A percentile compares a stretch with the other conserved stretches of the same genome.
Evolutionary conservation across 2,888 invertebrate species (phyloP).

Genomic region (Harpalus rubripes): DNA sequence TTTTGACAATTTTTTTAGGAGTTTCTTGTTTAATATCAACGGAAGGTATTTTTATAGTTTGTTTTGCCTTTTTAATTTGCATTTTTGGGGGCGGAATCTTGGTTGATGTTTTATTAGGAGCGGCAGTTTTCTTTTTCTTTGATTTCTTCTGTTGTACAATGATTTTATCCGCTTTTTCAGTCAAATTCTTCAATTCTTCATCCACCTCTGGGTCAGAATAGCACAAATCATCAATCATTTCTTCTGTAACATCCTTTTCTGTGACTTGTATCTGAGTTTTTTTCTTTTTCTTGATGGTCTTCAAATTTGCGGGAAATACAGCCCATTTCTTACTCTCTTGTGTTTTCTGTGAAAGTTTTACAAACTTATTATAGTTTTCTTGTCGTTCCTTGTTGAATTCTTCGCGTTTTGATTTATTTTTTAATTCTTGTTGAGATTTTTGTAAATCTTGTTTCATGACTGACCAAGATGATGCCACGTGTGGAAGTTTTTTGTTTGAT

Average conservation of each 20-base stretch:
- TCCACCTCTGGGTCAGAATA: conserved; percentile 55
- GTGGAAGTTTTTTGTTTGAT: conserved; percentile 84
- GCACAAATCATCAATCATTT: conserved; percentile 51
- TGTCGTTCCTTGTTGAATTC: conserved; percentile 74
- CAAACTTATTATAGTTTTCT: conserved; percentile 78
- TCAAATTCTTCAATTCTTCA: conserved; percentile 50
- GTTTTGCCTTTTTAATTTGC: conserved; percentile 70
- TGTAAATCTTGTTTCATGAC: conserved; percentile 84
- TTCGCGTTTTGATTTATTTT: conserved; percentile 78
- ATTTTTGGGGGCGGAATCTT: conserved; percentile 70
- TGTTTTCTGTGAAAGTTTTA: conserved; percentile 78
- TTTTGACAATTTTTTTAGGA: neutral
- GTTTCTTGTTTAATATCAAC: conserved; percentile 10
- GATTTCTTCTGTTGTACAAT: conserved; percentile 47
- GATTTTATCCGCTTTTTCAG: conserved; percentile 50
- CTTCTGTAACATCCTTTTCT: conserved; percentile 49
- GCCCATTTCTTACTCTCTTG: conserved; percentile 79
- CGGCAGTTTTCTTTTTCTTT: conserved; percentile 67
- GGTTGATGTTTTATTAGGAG: conserved; percentile 71
- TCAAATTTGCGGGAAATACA: conserved; percentile 77
- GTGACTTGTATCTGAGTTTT: conserved; percentile 13
- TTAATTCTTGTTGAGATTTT: conserved; percentile 78
- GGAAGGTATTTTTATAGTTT: conserved; percentile 69
- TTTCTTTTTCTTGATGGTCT: conserved; percentile 51
- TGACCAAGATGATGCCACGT: conserved; percentile 87